Evolutionary conservation across 2,797 vertebrate species (phyloP).

Genomic region (Poeciliopsis gracilis): DNA sequence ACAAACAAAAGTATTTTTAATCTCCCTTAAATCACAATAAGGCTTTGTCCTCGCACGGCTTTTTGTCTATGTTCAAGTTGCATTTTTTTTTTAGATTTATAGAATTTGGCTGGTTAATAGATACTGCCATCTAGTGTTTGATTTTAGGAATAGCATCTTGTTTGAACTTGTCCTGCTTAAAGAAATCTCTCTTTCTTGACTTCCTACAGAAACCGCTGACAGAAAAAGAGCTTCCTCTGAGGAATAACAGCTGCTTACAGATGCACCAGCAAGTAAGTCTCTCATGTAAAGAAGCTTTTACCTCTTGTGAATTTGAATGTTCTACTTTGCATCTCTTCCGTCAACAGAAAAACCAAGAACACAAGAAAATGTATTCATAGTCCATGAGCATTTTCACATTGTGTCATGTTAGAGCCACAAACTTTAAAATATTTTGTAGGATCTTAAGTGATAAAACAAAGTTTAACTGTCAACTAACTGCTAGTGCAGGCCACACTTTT

Average conservation of each 20-base stretch:
- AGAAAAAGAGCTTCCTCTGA: constrained; percentile 83
- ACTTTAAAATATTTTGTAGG: background rate
- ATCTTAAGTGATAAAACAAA: background rate
- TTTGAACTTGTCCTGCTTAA: constrained; percentile 50
- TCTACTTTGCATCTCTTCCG: background rate
- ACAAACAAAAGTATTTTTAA: background rate
- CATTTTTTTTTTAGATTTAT: background rate
- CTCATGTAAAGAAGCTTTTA: constrained; percentile 12
- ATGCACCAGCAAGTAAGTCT: constrained; percentile 85
- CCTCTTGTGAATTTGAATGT: background rate
- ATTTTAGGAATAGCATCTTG: background rate
- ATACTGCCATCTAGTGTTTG: constrained; percentile 54
- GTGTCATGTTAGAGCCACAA: background rate
- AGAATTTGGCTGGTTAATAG: constrained; percentile 16
- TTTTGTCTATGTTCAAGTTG: constrained; percentile 6
- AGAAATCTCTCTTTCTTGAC: constrained; percentile 52
- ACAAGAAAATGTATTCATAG: background rate
- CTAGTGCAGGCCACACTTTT: background rate
- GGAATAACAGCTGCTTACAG: constrained; percentile 85
- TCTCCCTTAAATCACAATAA: background rate
- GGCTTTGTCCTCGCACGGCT: background rate
- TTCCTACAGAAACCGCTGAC: constrained; percentile 78
- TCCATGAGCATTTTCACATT: background rate
- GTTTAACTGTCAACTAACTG: background rate
- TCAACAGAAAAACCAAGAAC: background rate